Evolutionary conservation across 2,113 vertebrate genomes (phyloP), one percentile per base, ranked within the genome.

Genomic region (Calyptomena viridis): DNA sequence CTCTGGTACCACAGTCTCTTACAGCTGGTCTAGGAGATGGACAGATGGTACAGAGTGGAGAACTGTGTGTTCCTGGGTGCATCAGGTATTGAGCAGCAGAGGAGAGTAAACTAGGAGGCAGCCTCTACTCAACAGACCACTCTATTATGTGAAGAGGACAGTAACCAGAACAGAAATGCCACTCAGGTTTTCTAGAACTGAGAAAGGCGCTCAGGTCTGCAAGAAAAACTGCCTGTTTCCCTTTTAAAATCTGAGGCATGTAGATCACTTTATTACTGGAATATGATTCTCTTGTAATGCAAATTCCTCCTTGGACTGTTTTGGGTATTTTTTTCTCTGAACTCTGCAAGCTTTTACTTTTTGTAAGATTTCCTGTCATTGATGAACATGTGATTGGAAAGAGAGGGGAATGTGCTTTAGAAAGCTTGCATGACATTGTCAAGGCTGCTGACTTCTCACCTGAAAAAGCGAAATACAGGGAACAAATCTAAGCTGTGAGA

Each of bases 61-160:
- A 15, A 55, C 25, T n/a, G 2, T 11, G 8, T 42, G 49, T 14
- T 86, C 52, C 47, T 71, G 30, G 24, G 35, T 55, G 40, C 39
- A 71, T 28, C 33, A 28, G 17, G 7, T 63, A 20, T 28, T 68
- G 42, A 77, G 15, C 44, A 72, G 39, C 0, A 0, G 14, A 33
- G 27, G 6, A 50, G 13, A 76, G 22, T 12, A 37, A 28, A 27
- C 19, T 37, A 12, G 16, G 13, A 9, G 49, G 5, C 40, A 35
- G 30, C 21, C 14, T 3, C 35, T 56, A 35, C 28, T 50, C 55
- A 42, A 0, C 1, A 33, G 25, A 50, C 7, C 4, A 6, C 59
- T 81, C 60, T 33, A 6, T 24, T 84, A 35, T 8, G 19, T 33
- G 49, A 78, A 76, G 30, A 72, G 25, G 30, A 80, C 21, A 75